Evolutionary conservation across 1,140 invertebrate genomes (phyloP), one percentile per base, ranked within the genome.

Genomic region (Drosophila baimaii): DNA sequence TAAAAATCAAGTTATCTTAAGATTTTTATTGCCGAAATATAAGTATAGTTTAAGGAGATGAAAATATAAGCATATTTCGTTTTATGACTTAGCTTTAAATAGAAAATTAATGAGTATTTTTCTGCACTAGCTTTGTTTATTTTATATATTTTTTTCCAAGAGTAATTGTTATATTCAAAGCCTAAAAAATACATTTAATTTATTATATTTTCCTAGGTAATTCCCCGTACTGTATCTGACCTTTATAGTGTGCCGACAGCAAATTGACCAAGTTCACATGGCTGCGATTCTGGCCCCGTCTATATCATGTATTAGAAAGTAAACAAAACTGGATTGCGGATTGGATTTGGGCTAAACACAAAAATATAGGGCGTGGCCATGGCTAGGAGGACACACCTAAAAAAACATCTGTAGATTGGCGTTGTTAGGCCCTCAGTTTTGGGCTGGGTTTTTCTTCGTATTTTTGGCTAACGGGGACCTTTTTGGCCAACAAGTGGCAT

Each of bases 241-340:
- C 84, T 88, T 86, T 86, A 41, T n/a, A 47, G 49, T 17, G n/a
- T 56, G 43, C 65, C 52, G 65, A 27, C 33, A 71, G 66, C 66
- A 19, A 71, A 31, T 88, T 72, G 79, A 77, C 83, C 82, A 86
- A 83, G 81, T 83, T 83, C 81, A 83, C 81, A 83, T 84, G 81
- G 71, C 65, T 56, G 63, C n/a, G 62, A 78, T 82, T 72, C 66
- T 72, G 69, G 66, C 68, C 52, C 12, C 15, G 33, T 27, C 43
- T 77, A 70, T 77, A 70, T 84, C 77, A 78, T 82, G 82, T 81
- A 85, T 86, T 86, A 86, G 82, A 86, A 86, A 86, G 82, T 88
- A 80, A 80, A 63, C 43, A 65, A 23, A 35, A 56, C 41, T 65
- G 55, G 54, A 35, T 58, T 56, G 25, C 39, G 52, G 77, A 75